phyloP scores from a whole-genome alignment of 1,140 invertebrate species.

The Episyrphus balteatus region DNA sequence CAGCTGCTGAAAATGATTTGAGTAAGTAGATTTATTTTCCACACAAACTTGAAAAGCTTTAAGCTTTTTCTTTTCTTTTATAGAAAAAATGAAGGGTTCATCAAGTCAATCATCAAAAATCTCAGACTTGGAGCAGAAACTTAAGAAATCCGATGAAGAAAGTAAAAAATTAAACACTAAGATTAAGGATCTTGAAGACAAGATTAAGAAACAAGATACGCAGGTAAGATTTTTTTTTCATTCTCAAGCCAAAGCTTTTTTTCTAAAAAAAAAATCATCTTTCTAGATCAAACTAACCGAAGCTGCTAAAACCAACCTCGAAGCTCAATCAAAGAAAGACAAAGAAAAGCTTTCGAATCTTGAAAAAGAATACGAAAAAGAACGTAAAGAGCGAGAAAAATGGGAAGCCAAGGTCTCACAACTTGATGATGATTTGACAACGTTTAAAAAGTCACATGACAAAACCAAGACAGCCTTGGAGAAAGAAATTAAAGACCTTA shows the following conservation, averaged over 20 bases:
- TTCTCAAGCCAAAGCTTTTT: too few relatives aligned
- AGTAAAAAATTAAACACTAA: slow-evolving; percentile 20
- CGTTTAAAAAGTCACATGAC: slow-evolving; percentile 38
- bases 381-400: slow-evolving; percentile 38
- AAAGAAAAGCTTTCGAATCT: slow-evolving; percentile 48
- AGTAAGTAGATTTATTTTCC: slow-evolving; percentile 7
- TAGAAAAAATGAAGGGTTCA: slow-evolving; percentile 19
- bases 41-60: neutral
- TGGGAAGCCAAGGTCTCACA: slow-evolving; percentile 24
- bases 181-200: slow-evolving; percentile 31
- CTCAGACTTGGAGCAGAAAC: slow-evolving; percentile 25
- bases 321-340: slow-evolving; percentile 24
- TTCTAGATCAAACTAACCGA: slow-evolving; percentile 22
- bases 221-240: slow-evolving; percentile 11
- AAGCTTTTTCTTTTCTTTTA: neutral
- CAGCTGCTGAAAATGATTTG: slow-evolving; percentile 23
- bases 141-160: slow-evolving; percentile 29
- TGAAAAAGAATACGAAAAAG: slow-evolving; percentile 54
- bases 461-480: slow-evolving; percentile 38
- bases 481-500: slow-evolving; percentile 44
- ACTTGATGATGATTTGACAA: slow-evolving; percentile 41
- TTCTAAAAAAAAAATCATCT: neutral
- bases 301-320: slow-evolving; percentile 16
- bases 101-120: slow-evolving; percentile 16
- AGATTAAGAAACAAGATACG: slow-evolving; percentile 27